Evolutionary conservation across 2,113 vertebrate species (phyloP).

Genomic region (Tragelaphus imberbis): DNA sequence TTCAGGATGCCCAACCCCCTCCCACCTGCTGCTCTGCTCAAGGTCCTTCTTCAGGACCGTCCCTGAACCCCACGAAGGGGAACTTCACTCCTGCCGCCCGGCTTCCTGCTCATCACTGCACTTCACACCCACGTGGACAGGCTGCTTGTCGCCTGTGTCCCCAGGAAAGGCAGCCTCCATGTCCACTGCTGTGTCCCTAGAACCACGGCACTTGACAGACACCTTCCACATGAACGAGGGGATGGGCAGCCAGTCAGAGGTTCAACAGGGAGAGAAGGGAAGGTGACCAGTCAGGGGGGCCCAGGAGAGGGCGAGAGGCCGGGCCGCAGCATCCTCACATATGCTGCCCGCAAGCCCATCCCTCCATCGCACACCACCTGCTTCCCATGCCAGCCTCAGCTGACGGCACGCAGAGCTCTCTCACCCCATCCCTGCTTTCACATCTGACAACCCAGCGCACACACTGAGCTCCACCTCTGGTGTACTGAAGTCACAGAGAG

Average conservation of each 20-base stretch:
- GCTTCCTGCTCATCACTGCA: background rate
- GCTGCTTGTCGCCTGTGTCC: background rate
- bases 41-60: background rate
- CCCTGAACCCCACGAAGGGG: background rate
- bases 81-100: background rate
- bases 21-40: background rate
- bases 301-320: background rate
- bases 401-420: background rate
- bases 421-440: background rate
- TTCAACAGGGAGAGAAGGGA: fast-evolving
- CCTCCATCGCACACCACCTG: background rate
- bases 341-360: background rate
- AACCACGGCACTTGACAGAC: background rate
- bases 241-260: background rate
- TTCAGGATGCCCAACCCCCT: background rate
- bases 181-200: background rate
- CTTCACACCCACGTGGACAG: background rate
- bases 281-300: background rate
- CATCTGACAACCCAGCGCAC: background rate
- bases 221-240: fast-evolving
- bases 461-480: background rate
- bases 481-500: fast-evolving
- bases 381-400: background rate
- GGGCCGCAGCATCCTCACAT: fast-evolving
- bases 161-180: background rate